These are phyloP conservation scores for Cephus sareptanus DNA, from an alignment of 2,888 invertebrate species.

Conservation along the genomic window DNA sequence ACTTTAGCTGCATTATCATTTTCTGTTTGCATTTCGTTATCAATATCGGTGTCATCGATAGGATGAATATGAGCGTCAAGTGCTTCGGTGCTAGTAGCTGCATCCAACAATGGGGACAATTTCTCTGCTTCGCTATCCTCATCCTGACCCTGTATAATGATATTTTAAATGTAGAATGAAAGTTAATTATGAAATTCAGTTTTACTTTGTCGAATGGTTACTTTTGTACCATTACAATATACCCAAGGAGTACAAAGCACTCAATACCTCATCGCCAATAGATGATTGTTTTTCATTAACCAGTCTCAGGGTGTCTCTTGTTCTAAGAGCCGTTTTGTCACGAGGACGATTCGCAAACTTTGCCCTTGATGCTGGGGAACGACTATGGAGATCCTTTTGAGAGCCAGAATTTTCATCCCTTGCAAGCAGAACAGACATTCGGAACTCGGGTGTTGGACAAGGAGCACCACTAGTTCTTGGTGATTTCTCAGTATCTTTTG, in stretches of 20 bases:
- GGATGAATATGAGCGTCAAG: slow-evolving; percentile 50
- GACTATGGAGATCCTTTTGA: slow-evolving; percentile 58
- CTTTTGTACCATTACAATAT: not conserved
- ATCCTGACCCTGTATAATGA: slow-evolving; percentile 68
- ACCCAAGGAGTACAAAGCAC: not conserved
- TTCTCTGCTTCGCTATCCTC: slow-evolving; percentile 88
- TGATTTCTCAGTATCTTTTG: slow-evolving; percentile 54
- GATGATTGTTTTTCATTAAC: slow-evolving; percentile 71
- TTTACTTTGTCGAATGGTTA: not conserved
- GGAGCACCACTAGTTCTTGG: slow-evolving; percentile 54
- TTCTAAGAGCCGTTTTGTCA: slow-evolving; percentile 58
- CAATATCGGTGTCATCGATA: slow-evolving; percentile 58
- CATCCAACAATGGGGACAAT: slow-evolving; percentile 78
- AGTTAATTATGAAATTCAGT: not conserved
- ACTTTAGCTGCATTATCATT: slow-evolving; percentile 52
- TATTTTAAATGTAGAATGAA: not conserved
- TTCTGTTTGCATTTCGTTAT: slow-evolving; percentile 60
- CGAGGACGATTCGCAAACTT: slow-evolving; percentile 55
- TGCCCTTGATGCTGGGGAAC: slow-evolving; percentile 55
- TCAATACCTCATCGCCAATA: slow-evolving; percentile 55
- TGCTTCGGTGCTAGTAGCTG: slow-evolving; percentile 58
- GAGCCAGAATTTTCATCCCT: slow-evolving; percentile 71
- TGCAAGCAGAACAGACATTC: slow-evolving; percentile 78
- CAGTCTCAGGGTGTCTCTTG: slow-evolving; percentile 70
- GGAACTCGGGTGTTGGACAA: slow-evolving; percentile 70